These are phyloP conservation scores for Siderastrea siderea DNA, from an alignment of 92 coral and sea anemone species.

Conservation along the genomic window DNA sequence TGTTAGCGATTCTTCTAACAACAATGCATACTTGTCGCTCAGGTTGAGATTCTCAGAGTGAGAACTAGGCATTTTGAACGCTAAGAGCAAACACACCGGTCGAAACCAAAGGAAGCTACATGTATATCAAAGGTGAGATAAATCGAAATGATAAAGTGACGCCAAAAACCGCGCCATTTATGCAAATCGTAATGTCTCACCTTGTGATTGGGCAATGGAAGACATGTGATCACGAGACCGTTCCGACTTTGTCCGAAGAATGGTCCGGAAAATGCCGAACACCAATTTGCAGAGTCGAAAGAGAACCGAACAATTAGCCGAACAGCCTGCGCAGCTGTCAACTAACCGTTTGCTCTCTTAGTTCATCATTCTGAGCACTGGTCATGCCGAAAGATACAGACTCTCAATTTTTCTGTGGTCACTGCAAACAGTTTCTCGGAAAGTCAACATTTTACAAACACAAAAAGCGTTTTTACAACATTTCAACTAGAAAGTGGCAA, in stretches of 20 bases:
- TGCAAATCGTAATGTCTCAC: neutral
- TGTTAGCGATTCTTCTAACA: neutral
- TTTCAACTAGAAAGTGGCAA: neutral
- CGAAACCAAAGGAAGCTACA: neutral
- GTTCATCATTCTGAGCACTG: neutral
- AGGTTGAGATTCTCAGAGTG: neutral
- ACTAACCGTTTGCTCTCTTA: too few species aligned
- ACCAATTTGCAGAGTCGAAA: neutral
- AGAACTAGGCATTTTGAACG: neutral
- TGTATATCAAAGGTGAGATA: neutral
- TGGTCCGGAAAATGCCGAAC: neutral
- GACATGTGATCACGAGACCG: neutral
- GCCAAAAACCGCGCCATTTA: neutral
- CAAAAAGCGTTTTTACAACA: conserved; percentile 11
- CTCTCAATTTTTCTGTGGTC: conserved; percentile 7
- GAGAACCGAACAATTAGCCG: neutral
- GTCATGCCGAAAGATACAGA: neutral
- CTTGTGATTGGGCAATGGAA: too few species aligned
- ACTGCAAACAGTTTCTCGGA: conserved; percentile 6
- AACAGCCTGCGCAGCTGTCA: neutral
- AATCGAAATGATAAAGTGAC: neutral
- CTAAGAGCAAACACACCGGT: neutral
- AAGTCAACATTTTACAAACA: conserved; percentile 30
- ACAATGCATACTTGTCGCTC: neutral
- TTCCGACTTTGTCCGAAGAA: neutral